Evolutionary conservation across 2,113 vertebrate genomes (phyloP).

Genomic region (Phrynosoma platyrhinos): DNA sequence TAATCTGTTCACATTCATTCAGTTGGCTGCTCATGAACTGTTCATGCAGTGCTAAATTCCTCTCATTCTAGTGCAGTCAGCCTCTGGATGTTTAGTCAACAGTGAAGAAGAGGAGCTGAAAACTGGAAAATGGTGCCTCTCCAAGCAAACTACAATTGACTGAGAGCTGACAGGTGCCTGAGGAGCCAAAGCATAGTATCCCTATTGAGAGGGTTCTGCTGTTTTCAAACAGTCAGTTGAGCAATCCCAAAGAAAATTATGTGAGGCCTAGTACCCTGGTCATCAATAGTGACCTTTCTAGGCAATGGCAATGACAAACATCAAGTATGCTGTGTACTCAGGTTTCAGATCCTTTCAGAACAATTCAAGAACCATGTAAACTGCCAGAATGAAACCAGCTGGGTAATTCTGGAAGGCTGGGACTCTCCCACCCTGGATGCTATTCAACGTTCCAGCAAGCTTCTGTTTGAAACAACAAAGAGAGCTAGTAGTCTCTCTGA

Average conservation of each 20-base stretch:
- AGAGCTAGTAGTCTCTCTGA: not conserved
- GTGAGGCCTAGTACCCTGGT: not conserved
- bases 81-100: not conserved
- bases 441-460: slow-evolving; percentile 8
- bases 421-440: not conserved
- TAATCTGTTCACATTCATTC: accelerated
- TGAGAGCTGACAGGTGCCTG: slow-evolving; percentile 12
- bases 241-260: not conserved
- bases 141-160: not conserved
- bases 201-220: not conserved
- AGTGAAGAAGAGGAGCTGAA: accelerated
- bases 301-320: not conserved
- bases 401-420: not conserved
- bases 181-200: slow-evolving; percentile 4
- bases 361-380: not conserved
- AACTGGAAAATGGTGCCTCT: not conserved
- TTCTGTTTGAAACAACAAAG: slow-evolving; percentile 8
- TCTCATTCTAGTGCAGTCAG: not conserved
- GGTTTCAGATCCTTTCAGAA: not conserved
- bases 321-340: not conserved
- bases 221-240: not conserved
- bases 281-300: not conserved
- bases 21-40: accelerated
- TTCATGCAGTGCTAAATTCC: not conserved
- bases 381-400: not conserved